Evolutionary conservation across 1,140 invertebrate genomes (phyloP), one percentile per base, ranked within the genome.

Genomic region (Aplysia californica): DNA sequence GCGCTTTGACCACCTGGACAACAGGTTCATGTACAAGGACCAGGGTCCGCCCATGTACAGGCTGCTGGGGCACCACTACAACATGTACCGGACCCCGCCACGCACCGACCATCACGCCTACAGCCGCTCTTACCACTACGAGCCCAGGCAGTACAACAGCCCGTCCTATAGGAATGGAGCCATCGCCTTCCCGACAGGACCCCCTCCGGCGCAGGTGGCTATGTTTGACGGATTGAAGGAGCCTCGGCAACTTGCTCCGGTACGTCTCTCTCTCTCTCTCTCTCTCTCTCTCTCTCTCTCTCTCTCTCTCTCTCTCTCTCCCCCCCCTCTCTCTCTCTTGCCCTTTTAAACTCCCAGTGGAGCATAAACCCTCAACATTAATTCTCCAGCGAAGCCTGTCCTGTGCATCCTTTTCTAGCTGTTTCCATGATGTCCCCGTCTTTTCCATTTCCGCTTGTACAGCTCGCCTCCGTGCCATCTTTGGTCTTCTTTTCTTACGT

Each of bases 1-100:
- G 5, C 2, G 20, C 3, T 10, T 23, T 1, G 41, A 75, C 38
- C 39, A 23, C 21, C 72, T 66, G 23, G 56, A 75, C 39, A 21
- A 75, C 29, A 38, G 61, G 3, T 75, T 75, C 39, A 50, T 75
- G 72, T 75, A 75, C 72, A 39, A 61, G 61, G 72, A 75, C 61
- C 72, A 75, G 29, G 72, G 72, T 0, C 72, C 72, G 3, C 72
- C 72, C 4, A 64, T 65, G 38, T 75, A 75, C 61, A 35, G 61
- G 5, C 38, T 65, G 26, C 72, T 64, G 38, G 72, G 72, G 1
- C n/a, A 58, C 29, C 72, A 75, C 72, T 66, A 65, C 41, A 66
- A 33, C 26, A 66, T 75, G 72, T 66, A 66, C 39, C n/a, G 23
- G 2, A 65, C 35, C 36, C 72, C 72, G 20, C n/a, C 15, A 0